These are phyloP conservation scores for Melieria picta DNA, from an alignment of 2,888 invertebrate genomes.

Conservation along the genomic window DNA sequence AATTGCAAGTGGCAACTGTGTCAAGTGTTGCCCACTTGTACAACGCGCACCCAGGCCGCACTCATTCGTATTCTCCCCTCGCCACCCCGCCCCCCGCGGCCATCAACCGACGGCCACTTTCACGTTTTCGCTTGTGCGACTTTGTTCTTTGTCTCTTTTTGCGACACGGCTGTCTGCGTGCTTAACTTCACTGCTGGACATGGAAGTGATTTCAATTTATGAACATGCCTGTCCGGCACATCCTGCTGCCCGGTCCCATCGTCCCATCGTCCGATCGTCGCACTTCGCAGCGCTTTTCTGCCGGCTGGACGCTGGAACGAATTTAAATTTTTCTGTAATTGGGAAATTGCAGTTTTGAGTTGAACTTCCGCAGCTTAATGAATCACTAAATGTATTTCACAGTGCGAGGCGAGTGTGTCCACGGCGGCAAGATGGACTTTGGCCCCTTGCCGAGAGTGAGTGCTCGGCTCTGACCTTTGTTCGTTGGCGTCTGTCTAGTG, in stretches of 20 bases:
- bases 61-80: constrained; percentile 16
- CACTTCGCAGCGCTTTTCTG: constrained; percentile 33
- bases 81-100: constrained; percentile 13
- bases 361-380: constrained; percentile 67
- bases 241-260: constrained; percentile 33
- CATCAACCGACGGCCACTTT: neutral
- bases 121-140: constrained; percentile 25
- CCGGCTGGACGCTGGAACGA: constrained; percentile 49
- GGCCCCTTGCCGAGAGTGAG: no score
- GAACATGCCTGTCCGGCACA: constrained; percentile 54
- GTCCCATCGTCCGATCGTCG: constrained; percentile 12
- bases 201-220: constrained; percentile 65
- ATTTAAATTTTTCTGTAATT: constrained; percentile 65
- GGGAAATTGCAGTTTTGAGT: constrained; percentile 68
- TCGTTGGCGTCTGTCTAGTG: no score
- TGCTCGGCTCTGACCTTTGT: no score
- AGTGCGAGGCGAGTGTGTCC: neutral
- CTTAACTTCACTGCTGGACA: constrained; percentile 56
- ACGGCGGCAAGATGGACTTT: no score
- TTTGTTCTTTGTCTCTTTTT: constrained; percentile 19
- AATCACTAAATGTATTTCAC: constrained; percentile 64
- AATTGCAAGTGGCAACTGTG: constrained; percentile 62
- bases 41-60: constrained; percentile 32
- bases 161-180: constrained; percentile 39
- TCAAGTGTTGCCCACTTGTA: constrained; percentile 61